A percentile compares a stretch with the other conserved stretches of the same genome.
phyloP scores from a whole-genome alignment of 2,888 invertebrate species.

The Mongoloraphidia duomilia region DNA sequence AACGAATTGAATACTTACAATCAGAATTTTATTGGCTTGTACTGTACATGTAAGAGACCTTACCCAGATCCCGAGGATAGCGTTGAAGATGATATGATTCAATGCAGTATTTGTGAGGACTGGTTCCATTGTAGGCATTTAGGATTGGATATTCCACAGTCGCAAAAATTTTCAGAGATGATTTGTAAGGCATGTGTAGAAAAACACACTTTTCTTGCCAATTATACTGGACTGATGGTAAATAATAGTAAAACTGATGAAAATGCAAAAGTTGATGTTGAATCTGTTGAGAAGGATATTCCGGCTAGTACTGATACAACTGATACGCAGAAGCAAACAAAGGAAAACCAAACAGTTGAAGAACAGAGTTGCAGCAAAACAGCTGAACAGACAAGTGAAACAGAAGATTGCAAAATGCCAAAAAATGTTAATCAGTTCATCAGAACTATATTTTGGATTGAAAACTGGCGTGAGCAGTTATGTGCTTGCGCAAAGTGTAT shows the following conservation, averaged over 20 bases:
- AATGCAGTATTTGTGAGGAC: slow-evolving; percentile 93
- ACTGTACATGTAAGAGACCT: slow-evolving; percentile 82
- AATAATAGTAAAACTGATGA: slow-evolving; percentile 4
- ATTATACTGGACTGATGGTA: slow-evolving; percentile 40
- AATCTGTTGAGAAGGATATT: neutral
- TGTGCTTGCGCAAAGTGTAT: slow-evolving; percentile 55
- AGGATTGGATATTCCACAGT: slow-evolving; percentile 38
- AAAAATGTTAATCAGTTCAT: slow-evolving; percentile 27
- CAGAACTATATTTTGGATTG: slow-evolving; percentile 59
- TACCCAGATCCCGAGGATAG: slow-evolving; percentile 86
- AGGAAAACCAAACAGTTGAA: neutral
- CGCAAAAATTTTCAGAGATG: slow-evolving; percentile 62
- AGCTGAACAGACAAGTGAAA: neutral
- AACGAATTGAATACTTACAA: slow-evolving; percentile 73
- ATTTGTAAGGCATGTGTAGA: slow-evolving; percentile 66
- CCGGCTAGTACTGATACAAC: neutral
- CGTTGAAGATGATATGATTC: slow-evolving; percentile 84
- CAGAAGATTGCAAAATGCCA: slow-evolving; percentile 25
- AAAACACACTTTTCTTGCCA: slow-evolving; percentile 57
- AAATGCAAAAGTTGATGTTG: slow-evolving; percentile 1
- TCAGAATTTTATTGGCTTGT: slow-evolving; percentile 87
- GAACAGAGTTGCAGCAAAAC: slow-evolving; percentile 13
- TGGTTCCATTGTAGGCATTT: slow-evolving; percentile 86
- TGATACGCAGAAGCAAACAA: neutral
- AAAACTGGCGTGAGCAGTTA: slow-evolving; percentile 60